Evolutionary conservation across 2,113 vertebrate species (phyloP), one percentile per base, ranked within the genome.

Genomic region (Himantopus leucocephalus): DNA sequence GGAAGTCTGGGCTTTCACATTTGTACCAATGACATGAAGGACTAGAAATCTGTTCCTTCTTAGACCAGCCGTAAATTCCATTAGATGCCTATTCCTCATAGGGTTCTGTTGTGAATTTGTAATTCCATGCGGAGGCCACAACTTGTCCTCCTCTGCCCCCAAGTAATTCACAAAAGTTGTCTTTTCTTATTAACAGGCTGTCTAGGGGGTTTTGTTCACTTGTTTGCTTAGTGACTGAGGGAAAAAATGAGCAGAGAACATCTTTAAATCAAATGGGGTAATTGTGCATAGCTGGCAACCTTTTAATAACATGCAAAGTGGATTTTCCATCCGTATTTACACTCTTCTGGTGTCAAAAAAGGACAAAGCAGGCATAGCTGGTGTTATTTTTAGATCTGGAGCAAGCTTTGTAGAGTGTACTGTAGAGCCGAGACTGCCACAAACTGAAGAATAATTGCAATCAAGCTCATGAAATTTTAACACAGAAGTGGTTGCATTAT

Each of bases 401-500:
- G 35, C 23, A n/a, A 39, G 52, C 55, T 78, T 88, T 19, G 5
- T 34, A 84, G 88, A 78, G 21, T 60, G 45, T 56, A 66, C 34
- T 92, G 58, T 45, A 93, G 72, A 93, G 62, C 41, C 0, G 1
- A 94, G 68, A 77, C 66, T 94, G 81, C 59, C 86, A 96, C n/a
- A 93, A 85, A 90, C 66, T 79, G 86, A 92, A 81, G 86, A 97
- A 94, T 96, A 95, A 93, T 94, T 95, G 58, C 62, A 93, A 91
- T 96, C 90, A 94, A 90, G 67, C 84, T 94, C 86, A 94, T 97
- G 92, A 96, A 96, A 97, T 95, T 96, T 97, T 97, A 97, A 97
- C 81, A 88, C 50, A 92, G 62, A 96, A 94, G 43, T 82, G 88
- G 35, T 70, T 95, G 78, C 75, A 95, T 97, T 97, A 94, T 96